Evolutionary conservation across 2,888 invertebrate genomes (phyloP), one percentile per base, ranked within the genome.

Genomic region (Andrena trimmerana): DNA sequence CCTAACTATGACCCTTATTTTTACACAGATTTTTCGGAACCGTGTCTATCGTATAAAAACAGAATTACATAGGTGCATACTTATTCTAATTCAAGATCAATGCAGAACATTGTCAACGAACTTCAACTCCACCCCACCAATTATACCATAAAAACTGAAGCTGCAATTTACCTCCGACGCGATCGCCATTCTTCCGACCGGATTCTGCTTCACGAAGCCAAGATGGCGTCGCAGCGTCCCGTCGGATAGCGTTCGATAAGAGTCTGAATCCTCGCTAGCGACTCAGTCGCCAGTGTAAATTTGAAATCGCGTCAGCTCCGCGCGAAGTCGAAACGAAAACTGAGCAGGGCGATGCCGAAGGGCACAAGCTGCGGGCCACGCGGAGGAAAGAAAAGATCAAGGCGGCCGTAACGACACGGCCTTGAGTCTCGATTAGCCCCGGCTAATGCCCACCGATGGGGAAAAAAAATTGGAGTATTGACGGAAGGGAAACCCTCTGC

Each of bases 381-480:
- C 80, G 71, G 81, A 85, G 83, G 74, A 81, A 81, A 85, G 82
- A 84, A 89, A 84, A 87, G 86, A 85, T 85, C 84, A 81, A 85
- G 83, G 72, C 73, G 69, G 78, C 70, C 75, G 78, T 78, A 80
- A 72, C 67, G 72, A 67, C 72, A 76, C 74, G 80, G 62, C 88
- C 89, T 88, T 88, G 87, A 71, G 78, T 78, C 57, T 31, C 70
- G 33, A 71, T 86, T 83, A 76, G 88, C 63, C 48, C 81, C 83
- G 83, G 60, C 68, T 81, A 68, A 87, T 86, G 84, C 36, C 57
- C 13, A 1, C 42, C 78, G 75, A 57, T 31, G 85, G 84, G n/a
- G 24, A 50, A 74, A 82, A 82, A 93, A 93, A 93, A 93, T 92
- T 92, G 91, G 92, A 93, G 92, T 92, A 93, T 93, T 92, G 92